These are phyloP conservation scores for Cinara cedri DNA, from an alignment of 2,888 invertebrate genomes.

Conservation along the genomic window DNA sequence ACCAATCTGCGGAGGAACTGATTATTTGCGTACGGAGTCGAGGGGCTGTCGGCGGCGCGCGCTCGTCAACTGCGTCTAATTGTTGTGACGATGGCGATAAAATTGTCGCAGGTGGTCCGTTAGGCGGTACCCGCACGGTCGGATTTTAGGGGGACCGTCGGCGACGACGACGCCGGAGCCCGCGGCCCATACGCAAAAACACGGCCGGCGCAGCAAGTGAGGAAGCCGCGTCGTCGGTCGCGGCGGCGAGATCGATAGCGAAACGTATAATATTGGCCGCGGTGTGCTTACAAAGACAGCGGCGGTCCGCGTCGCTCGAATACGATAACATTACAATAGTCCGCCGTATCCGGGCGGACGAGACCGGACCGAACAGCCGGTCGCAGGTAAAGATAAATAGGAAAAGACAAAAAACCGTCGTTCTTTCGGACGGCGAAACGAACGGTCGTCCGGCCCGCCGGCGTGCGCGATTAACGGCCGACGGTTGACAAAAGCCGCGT, in stretches of 20 bases:
- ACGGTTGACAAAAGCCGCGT: no score
- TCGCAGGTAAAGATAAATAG: no score
- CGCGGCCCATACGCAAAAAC: conserved; percentile 13
- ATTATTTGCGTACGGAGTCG: no score
- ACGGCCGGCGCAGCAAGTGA: conserved; percentile 12
- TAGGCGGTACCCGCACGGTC: no score
- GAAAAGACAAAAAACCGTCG: no score
- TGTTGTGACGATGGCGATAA: not conserved
- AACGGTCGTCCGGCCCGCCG: no score
- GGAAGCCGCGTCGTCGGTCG: not conserved
- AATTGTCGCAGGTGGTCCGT: not conserved
- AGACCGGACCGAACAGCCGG: not conserved
- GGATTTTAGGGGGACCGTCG: conserved; percentile 3
- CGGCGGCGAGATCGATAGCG: not conserved
- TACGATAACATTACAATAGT: no score
- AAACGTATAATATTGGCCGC: not conserved
- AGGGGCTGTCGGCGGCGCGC: not conserved
- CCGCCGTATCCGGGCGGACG: not conserved
- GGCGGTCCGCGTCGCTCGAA: not conserved
- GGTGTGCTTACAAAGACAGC: not conserved
- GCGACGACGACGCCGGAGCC: not conserved
- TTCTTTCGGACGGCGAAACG: no score
- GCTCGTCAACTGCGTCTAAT: not conserved
- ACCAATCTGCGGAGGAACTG: no score
- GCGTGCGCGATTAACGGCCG: not conserved